Percentiles rank a stretch among this genome's conserved stretches.
Evolutionary conservation across 2,797 vertebrate genomes (phyloP).

Genomic region (Danio jaintianensis): DNA sequence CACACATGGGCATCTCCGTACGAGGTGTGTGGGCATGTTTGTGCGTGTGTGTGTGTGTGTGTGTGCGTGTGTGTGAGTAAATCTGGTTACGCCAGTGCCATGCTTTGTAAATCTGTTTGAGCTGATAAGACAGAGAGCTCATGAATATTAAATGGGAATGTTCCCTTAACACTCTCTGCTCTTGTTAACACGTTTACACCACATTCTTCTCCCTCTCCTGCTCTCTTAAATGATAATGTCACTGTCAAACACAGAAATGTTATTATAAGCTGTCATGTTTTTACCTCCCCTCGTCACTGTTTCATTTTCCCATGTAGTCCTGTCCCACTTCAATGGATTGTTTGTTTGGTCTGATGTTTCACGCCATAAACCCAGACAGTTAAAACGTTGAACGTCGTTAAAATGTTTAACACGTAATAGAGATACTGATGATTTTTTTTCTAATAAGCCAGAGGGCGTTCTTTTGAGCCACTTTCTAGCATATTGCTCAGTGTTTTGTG

Average conservation of each 20-base stretch:
- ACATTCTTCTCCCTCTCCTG: not conserved
- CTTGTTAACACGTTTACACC: slow-evolving; percentile 22
- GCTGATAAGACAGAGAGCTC: slow-evolving; percentile 34
- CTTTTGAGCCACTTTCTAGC: slow-evolving; percentile 23
- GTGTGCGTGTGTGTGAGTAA: slow-evolving; percentile 10
- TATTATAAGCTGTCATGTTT: slow-evolving; percentile 37
- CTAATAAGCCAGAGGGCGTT: slow-evolving; percentile 17
- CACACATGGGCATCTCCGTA: not conserved
- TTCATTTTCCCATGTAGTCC: not conserved
- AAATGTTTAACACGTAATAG: slow-evolving; percentile 24
- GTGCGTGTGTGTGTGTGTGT: too few species aligned
- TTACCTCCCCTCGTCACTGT: not conserved
- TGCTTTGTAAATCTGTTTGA: slow-evolving; percentile 24
- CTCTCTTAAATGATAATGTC: slow-evolving; percentile 25
- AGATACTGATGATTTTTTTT: slow-evolving; percentile 3
- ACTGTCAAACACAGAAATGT: slow-evolving; percentile 29
- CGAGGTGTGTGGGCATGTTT: not conserved
- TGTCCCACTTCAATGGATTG: slow-evolving; percentile 18
- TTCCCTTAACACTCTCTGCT: slow-evolving; percentile 28
- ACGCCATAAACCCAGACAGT: not conserved
- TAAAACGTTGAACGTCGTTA: slow-evolving; percentile 2
- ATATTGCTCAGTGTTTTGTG: slow-evolving; percentile 6
- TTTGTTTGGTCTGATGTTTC: slow-evolving; percentile 17
- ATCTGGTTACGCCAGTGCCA: slow-evolving; percentile 19
- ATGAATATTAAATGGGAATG: slow-evolving; percentile 44